Base-by-base conservation (phyloP, 2,113 vertebrate species). In the Rhinoderma darwinii region DNA sequence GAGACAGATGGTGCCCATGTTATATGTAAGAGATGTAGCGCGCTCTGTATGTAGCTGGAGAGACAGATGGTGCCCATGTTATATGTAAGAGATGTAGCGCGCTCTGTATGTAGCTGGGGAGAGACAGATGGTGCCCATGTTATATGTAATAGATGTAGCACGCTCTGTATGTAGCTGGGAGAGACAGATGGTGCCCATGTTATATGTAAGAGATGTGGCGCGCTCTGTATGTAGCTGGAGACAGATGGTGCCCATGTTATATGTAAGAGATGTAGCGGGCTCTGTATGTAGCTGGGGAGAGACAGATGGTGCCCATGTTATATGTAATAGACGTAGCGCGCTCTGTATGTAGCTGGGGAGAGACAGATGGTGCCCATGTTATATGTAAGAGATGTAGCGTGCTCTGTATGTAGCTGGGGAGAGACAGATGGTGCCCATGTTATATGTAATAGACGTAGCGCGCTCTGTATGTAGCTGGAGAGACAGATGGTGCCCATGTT, bases 221-320 rank as follows among this genome's bases (percentile, higher is more conserved):
- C 32, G 68, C 37, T 39, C 18, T 11, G 68, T 9, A 72, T 72
- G 9, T 72, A 20, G 68, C 68, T n/a, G n/a, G n/a, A n/a, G n/a
- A n/a, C n/a, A n/a, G n/a, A n/a, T n/a, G 66, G 66, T 9, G 66
- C 66, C 66, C 66, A 37, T 37, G 32, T 70, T 70, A 70, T 37
- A 70, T 70, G 61, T 32, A 66, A 66, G 61, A 30, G 15, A 66
- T 30, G 32, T 10, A 37, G 18, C 68, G 3, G 68, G 68, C 37
- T 39, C 18, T 11, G 68, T 9, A 72, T 72, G 9, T 72, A 20
- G 68, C 68, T n/a, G n/a, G n/a, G n/a, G n/a, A n/a, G n/a, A n/a
- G n/a, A n/a, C n/a, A n/a, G n/a, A n/a, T n/a, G 66, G 66, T 9
- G 66, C 66, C 66, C 66, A 37, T 37, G 32, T 70, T 70, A 70